Conservation (phyloP, 2,797 vertebrate genomes). For the Limnodromus scolopaceus region DNA sequence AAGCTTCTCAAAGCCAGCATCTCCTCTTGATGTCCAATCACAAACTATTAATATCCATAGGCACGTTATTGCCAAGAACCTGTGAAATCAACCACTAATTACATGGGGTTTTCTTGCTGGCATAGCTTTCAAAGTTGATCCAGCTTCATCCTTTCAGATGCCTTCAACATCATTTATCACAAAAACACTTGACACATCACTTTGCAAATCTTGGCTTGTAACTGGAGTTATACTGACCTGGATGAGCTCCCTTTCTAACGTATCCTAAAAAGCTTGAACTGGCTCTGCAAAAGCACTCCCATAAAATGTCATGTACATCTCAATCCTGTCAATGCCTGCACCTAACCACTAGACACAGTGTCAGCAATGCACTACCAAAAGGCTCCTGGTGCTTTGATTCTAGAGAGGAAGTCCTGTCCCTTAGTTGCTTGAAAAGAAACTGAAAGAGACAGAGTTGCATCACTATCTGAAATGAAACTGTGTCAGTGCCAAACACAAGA, state of each 20-base stretch:
- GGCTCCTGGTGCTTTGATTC: background rate
- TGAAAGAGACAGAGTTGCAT: slow-evolving; percentile 19
- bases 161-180: background rate
- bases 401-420: background rate
- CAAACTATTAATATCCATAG: background rate
- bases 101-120: background rate
- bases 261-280: background rate
- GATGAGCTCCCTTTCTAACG: background rate
- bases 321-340: background rate
- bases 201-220: background rate
- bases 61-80: background rate
- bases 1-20: background rate
- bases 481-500: slow-evolving; percentile 7
- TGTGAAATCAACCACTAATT: background rate
- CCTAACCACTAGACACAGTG: background rate
- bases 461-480: slow-evolving; percentile 26
- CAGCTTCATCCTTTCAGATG: background rate
- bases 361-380: background rate
- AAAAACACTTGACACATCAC: background rate
- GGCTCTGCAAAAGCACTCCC: background rate
- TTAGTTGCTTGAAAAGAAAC: slow-evolving; percentile 30
- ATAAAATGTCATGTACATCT: background rate
- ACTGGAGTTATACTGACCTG: background rate
- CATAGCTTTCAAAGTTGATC: background rate
- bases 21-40: background rate